phyloP scores from a whole-genome alignment of 2,113 vertebrate genomes.

The Misgurnus mizolepis region DNA sequence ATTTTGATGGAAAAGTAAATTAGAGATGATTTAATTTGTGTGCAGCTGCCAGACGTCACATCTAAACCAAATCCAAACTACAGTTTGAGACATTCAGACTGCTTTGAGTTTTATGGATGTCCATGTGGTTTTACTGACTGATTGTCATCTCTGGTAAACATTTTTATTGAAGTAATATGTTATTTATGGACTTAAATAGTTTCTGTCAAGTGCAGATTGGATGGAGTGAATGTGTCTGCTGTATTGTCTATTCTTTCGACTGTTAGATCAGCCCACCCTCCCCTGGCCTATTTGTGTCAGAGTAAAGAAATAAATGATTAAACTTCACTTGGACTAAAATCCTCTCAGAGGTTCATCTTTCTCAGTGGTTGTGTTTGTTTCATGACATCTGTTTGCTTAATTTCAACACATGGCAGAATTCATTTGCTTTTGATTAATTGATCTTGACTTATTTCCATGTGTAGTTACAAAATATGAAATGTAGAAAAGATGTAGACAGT shows the following conservation, averaged over 20 bases:
- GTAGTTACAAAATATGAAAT: background rate
- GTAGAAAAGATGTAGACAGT: background rate
- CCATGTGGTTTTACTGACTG: background rate
- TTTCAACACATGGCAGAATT: conserved; percentile 12
- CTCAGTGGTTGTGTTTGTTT: background rate
- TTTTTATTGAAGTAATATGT: background rate
- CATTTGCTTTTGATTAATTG: conserved; percentile 38
- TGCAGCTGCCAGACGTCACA: conserved; percentile 1
- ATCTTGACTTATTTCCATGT: background rate
- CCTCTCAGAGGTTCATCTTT: conserved; percentile 34
- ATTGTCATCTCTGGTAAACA: background rate
- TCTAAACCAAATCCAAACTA: background rate
- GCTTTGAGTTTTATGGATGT: background rate
- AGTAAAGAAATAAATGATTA: conserved; percentile 62
- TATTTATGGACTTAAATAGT: background rate
- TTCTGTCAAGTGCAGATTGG: background rate
- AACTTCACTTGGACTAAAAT: conserved; percentile 57
- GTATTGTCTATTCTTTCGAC: conserved; percentile 58
- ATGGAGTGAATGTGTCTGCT: background rate
- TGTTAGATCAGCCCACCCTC: conserved; percentile 53
- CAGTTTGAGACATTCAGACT: background rate
- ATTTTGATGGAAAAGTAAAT: background rate
- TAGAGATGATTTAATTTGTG: background rate
- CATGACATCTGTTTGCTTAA: conserved; percentile 23
- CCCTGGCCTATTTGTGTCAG: conserved; percentile 58